Base-by-base conservation (phyloP, 1,140 invertebrate genomes). In the Drosophila equinoxialis region DNA sequence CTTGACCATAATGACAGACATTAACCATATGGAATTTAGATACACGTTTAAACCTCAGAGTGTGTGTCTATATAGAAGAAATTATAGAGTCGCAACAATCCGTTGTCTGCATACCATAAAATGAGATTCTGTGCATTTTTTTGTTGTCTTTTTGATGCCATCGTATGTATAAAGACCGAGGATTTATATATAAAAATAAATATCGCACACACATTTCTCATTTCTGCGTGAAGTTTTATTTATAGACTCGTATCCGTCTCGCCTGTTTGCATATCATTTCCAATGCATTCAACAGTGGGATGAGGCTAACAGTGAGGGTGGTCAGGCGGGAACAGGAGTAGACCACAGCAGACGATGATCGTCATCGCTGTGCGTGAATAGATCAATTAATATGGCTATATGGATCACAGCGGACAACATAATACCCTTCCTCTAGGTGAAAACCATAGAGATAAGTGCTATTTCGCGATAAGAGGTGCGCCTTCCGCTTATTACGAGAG, bases 211-310 rank as follows among this genome's bases (percentile, higher is more conserved):
- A 82, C 69, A 79, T 78, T 69, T 77, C 68, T 61, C 67, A 77
- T 74, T 77, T 85, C 65, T 78, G 82, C 75, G 79, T 79, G 68
- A 33, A 41, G 57, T 35, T 81, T 77, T 87, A 89, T 89, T 89
- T 87, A 77, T 80, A 89, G 83, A 68, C 23, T 23, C 42, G 42
- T 66, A 58, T 77, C 20, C 58, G 41, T 60, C 62, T 66, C n/a
- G 70, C 62, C 45, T 76, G 48, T 86, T 87, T 87, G 83, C 84
- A 87, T 89, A 87, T 77, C 66, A 89, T 83, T 86, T 86, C 83
- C 83, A 87, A 86, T 86, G 83, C 84, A 86, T 62, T 78, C 67
- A 23, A 59, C 30, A 30, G 30, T 30, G 30, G 30, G 5, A 3
- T 6, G 6, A 6, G 30, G 5, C 5, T 6, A 14, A 48, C 59